Conservation (phyloP, 2,113 vertebrate genomes). For the Takifugu bimaculatus region DNA sequence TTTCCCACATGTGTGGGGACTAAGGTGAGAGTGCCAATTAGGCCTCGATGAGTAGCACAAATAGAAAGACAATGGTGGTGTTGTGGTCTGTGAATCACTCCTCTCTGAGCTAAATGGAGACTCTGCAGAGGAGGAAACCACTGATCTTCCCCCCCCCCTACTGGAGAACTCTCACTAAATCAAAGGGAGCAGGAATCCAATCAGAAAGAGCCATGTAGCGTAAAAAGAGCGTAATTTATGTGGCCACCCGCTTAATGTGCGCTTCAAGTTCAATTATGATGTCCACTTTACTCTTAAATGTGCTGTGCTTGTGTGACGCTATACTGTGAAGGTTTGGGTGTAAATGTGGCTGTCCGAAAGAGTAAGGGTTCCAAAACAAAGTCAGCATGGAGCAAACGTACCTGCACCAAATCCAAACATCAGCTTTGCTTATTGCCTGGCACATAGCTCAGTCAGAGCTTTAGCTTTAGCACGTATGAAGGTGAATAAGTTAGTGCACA, state of each 20-base stretch:
- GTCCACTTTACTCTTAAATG: conserved; percentile 16
- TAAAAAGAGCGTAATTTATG: conserved; percentile 47
- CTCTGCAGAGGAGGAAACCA: conserved; percentile 32
- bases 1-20: conserved; percentile 31
- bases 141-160: conserved; percentile 36
- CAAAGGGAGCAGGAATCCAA: conserved; percentile 50
- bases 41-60: conserved; percentile 17
- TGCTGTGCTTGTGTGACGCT: conserved; percentile 16
- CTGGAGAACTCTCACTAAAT: conserved; percentile 36
- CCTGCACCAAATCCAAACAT: background rate
- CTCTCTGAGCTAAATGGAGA: conserved; percentile 35
- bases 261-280: conserved; percentile 47
- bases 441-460: background rate
- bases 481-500: background rate
- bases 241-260: conserved; percentile 34
- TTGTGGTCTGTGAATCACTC: conserved; percentile 23
- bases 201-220: conserved; percentile 40
- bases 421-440: conserved; percentile 6
- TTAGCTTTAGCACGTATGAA: background rate
- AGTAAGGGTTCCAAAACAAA: background rate
- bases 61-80: conserved; percentile 17
- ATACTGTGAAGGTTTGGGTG: conserved; percentile 1
- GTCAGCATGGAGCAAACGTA: background rate
- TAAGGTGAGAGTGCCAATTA: conserved; percentile 20
- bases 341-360: conserved; percentile 10